Base-by-base conservation (phyloP, 2,113 vertebrate genomes). In the Ellobius talpinus region DNA sequence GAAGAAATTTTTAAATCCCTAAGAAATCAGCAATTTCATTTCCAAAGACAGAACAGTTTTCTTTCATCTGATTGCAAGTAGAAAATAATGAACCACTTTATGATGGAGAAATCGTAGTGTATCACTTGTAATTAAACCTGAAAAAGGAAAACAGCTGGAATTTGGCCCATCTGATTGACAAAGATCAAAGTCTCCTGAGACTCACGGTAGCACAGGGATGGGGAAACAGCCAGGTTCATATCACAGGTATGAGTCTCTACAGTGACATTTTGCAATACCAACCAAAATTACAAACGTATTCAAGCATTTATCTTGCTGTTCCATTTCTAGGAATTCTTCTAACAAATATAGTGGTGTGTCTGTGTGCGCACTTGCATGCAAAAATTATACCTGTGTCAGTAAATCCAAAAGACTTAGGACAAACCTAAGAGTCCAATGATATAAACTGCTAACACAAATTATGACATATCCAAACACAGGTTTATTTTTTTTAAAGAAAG, bases 151-250 rank as follows among this genome's bases (percentile, higher is more conserved):
- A 50, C 66, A 95, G 45, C 52, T 91, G 72, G 87, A 97, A 90
- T 79, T 3, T 66, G 81, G 84, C 87, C 85, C 85, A 97, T 90
- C 95, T 97, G 84, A 97, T 72, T 93, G 14, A 81, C 92, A 96
- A 96, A 90, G 72, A 86, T 87, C 74, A 90, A 95, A 95, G 95
- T 96, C 85, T 92, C 31, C 3, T 65, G 61, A 90, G 95, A 95
- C 29, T 36, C 47, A n/a, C 31, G 33, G 47, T 23, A 93, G 78
- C 47, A 93, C 29, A 90, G 87, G 78, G 85, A 93, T 55, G 52
- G 68, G 63, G 55, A 89, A 96, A 73, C 42, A n/a, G 17, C 17
- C 58, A 55, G 19, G 86, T 45, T 78, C 52, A 33, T 31, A 50
- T 1, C 73, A 36, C n/a, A n/a, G 47, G 73, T 1, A 70, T 61